These are phyloP conservation scores for Apodemus sylvaticus DNA, from an alignment of 2,113 vertebrate species.

Conservation along the genomic window DNA sequence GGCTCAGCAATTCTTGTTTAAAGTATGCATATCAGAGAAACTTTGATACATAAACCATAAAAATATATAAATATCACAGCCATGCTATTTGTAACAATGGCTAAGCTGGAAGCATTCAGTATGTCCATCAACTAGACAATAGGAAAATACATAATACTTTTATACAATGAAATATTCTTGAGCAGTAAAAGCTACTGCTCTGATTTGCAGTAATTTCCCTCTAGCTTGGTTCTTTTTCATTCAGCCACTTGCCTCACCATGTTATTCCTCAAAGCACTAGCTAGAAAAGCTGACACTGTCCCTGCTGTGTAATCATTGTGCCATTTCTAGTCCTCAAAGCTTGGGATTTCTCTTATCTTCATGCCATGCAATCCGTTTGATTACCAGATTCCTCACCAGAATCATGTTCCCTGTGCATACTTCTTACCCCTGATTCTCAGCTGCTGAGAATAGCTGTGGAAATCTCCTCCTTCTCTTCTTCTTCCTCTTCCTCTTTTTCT, in stretches of 20 bases:
- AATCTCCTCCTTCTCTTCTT: background rate
- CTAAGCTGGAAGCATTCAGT: background rate
- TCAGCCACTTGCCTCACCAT: background rate
- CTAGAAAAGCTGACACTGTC: background rate
- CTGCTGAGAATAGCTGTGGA: background rate
- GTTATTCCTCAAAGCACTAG: background rate
- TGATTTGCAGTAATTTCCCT: background rate
- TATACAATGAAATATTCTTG: background rate
- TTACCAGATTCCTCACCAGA: background rate
- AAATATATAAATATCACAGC: background rate
- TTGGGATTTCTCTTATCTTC: background rate
- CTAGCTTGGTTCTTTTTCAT: background rate
- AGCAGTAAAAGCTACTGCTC: background rate
- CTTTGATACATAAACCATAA: background rate
- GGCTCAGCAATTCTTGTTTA: background rate
- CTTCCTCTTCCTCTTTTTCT: background rate
- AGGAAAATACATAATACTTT: background rate
- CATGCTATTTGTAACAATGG: background rate
- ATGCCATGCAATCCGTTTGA: background rate
- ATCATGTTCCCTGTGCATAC: background rate
- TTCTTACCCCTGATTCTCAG: background rate
- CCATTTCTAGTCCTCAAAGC: background rate
- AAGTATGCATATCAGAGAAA: background rate
- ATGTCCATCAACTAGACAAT: background rate
- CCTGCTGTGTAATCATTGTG: background rate